These are phyloP conservation scores for Bothrops jararaca DNA, from an alignment of 2,113 vertebrate genomes.

Conservation along the genomic window DNA sequence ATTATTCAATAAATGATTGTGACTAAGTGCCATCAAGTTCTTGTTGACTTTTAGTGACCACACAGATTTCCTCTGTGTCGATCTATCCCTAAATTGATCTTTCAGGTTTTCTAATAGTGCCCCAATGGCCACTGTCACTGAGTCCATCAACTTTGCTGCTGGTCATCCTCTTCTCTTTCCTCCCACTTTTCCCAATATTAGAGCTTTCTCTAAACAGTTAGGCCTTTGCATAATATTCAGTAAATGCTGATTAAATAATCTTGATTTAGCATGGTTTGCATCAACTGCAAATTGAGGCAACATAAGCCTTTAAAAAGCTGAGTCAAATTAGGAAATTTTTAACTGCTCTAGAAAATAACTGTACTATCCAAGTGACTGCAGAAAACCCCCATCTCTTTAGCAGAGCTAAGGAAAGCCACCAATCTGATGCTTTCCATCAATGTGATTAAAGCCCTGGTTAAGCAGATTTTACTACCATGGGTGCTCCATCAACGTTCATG, in stretches of 20 bases:
- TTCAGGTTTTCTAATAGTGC: not conserved
- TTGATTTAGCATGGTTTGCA: not conserved
- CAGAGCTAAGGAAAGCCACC: not conserved
- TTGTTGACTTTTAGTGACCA: not conserved
- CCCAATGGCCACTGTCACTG: not conserved
- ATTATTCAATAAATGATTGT: not conserved
- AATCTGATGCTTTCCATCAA: not conserved
- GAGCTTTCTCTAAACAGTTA: not conserved
- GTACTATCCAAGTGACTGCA: not conserved
- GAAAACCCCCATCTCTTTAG: not conserved
- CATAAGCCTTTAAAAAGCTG: not conserved
- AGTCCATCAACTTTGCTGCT: not conserved
- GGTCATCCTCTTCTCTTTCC: not conserved
- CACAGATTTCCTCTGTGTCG: not conserved
- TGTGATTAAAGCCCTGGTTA: not conserved
- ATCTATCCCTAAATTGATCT: not conserved
- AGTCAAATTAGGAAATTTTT: not conserved
- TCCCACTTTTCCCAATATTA: not conserved
- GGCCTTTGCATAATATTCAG: not conserved
- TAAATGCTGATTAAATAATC: not conserved
- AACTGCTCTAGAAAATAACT: not conserved
- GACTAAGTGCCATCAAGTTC: not conserved
- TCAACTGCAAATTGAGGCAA: not conserved
- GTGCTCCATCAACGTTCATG: not conserved
- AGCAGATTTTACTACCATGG: not conserved